Conservation (phyloP, 1,140 invertebrate genomes). For the Drosophila kanapiae region DNA sequence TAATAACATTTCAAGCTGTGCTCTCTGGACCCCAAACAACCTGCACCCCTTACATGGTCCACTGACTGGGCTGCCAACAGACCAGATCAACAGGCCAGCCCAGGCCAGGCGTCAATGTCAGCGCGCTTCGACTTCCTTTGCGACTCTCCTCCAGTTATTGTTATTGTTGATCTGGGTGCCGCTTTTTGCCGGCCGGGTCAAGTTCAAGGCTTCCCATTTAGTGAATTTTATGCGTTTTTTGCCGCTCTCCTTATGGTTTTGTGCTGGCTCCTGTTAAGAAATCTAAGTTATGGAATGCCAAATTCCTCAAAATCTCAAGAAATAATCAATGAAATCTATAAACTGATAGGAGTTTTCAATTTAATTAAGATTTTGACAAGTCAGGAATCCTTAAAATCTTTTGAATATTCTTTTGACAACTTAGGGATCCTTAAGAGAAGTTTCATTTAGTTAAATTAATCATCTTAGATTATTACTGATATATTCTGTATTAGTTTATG, state of each 20-base stretch:
- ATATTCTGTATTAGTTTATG: neutral
- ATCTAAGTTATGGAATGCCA: conserved; percentile 4
- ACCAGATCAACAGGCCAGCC: conserved; percentile 17
- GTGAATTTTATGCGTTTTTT: conserved; percentile 73
- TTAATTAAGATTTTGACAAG: neutral
- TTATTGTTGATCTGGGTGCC: conserved; percentile 50
- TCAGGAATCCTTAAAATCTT: too few species aligned
- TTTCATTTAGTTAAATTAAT: too few species aligned
- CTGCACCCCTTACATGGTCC: conserved; percentile 71
- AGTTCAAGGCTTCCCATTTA: conserved; percentile 81
- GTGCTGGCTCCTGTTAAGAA: neutral
- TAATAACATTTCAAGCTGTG: conserved; percentile 78
- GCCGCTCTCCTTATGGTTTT: conserved; percentile 22
- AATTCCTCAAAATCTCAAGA: too few species aligned
- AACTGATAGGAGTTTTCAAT: neutral
- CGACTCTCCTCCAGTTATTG: conserved; percentile 60
- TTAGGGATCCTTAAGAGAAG: too few species aligned
- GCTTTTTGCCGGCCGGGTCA: conserved; percentile 62
- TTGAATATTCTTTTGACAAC: too few species aligned
- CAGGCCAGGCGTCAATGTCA: conserved; percentile 74
- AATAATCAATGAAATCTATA: neutral
- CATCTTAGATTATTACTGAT: neutral
- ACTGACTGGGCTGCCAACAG: conserved; percentile 54
- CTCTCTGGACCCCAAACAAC: conserved; percentile 68
- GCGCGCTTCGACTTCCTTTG: conserved; percentile 67